Evolutionary conservation across 2,888 invertebrate genomes (phyloP).

Genomic region (Drosophila greeni): DNA sequence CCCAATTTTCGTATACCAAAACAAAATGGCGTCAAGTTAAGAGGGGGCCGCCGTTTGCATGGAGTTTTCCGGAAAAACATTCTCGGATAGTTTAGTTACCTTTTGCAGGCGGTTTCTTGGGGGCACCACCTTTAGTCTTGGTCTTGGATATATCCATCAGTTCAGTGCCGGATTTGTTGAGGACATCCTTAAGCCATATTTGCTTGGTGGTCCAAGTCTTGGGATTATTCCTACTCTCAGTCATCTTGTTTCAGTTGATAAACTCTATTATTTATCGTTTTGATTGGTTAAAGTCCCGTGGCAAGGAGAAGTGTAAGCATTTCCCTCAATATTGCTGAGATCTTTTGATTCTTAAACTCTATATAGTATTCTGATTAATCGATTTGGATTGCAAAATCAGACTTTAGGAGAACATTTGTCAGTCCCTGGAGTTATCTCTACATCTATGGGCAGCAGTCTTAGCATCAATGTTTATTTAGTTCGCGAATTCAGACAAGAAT

Average conservation of each 20-base stretch:
- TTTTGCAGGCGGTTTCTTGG: constrained; percentile 59
- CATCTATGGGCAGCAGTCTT: constrained; percentile 47
- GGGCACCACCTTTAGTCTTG: constrained; percentile 54
- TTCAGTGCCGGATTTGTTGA: constrained; percentile 79
- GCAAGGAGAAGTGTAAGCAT: constrained; percentile 6
- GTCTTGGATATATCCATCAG: constrained; percentile 75
- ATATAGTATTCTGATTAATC: constrained; percentile 15
- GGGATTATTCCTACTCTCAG: constrained; percentile 71
- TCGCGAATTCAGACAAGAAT: constrained; percentile 57
- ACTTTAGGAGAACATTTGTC: constrained; percentile 37
- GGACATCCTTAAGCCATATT: constrained; percentile 80
- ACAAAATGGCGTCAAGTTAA: constrained; percentile 68
- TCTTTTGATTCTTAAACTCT: constrained; percentile 29
- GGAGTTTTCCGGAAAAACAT: constrained; percentile 27
- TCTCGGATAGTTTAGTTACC: constrained; percentile 68
- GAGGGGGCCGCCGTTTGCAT: constrained; percentile 3
- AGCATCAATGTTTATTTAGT: constrained; percentile 25
- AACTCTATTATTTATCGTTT: constrained; percentile 7
- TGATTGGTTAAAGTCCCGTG: constrained; percentile 20
- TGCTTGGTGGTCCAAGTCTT: constrained; percentile 77
- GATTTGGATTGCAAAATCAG: constrained; percentile 46
- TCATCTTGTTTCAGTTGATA: constrained; percentile 51
- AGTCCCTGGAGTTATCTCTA: constrained; percentile 48
- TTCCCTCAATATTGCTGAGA: constrained; percentile 36
- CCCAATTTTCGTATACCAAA: constrained; percentile 61